These are phyloP conservation scores for Seladonia tumulorum DNA, from an alignment of 2,888 invertebrate genomes.

Conservation along the genomic window DNA sequence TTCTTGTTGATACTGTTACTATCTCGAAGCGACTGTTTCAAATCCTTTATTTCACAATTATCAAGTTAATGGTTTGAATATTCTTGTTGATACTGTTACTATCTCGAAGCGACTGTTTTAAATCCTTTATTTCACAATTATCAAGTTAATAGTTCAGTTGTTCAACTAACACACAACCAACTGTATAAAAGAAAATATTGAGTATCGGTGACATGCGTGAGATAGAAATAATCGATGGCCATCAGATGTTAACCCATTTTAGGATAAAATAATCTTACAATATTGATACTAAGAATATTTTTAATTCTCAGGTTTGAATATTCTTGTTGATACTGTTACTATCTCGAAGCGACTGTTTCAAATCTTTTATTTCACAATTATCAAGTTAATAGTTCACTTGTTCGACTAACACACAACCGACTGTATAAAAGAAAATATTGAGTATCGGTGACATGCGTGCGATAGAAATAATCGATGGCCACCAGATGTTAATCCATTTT, in stretches of 20 bases:
- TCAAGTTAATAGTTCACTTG: no score
- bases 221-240: not conserved
- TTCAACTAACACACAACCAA: no score
- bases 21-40: not conserved
- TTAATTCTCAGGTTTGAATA: not conserved
- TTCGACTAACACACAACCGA: no score
- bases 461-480: not conserved
- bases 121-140: not conserved
- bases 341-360: not conserved
- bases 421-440: not conserved
- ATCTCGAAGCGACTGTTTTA: not conserved
- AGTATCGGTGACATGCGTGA: not conserved
- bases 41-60: not conserved
- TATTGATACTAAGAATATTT: not conserved
- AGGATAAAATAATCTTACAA: not conserved
- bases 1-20: no score
- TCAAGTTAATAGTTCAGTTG: no score
- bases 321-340: no score
- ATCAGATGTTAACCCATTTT: not conserved
- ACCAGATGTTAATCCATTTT: not conserved
- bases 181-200: not conserved
- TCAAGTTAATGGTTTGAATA: no score
- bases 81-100: no score
- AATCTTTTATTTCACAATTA: not conserved
- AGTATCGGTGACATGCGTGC: not conserved